Evolutionary conservation across 2,113 vertebrate species (phyloP), one percentile per base, ranked within the genome.

Genomic region (Oryzias woworae): DNA sequence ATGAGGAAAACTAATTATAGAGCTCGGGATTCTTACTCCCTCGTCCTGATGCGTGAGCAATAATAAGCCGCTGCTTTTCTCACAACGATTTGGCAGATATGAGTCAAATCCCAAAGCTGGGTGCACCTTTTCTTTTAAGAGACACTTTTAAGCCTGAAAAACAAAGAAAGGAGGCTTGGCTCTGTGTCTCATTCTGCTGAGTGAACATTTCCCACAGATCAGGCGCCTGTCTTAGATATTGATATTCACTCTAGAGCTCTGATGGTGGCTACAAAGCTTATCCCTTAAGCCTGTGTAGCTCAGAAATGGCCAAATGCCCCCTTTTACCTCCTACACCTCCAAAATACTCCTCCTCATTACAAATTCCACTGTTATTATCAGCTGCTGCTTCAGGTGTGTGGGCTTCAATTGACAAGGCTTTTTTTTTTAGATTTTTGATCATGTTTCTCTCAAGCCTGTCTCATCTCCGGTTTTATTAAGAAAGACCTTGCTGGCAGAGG

Each of bases 341-440:
- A 49, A 14, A 20, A 20, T 24, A 14, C 24, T 43, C 58, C 14
- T 7, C 41, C 46, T 79, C 72, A 80, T 85, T 80, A 67, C 16
- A n/a, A n/a, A 75, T 81, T 81, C 71, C 71, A 44, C 69, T 79
- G 75, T 66, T 73, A 83, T 87, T 82, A 84, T 72, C 65, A 60
- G 69, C 60, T 8, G 28, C 75, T 58, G 72, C 78, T 79, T 84
- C 82, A 88, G 85, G 83, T 85, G 86, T 84, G 78, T 79, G 86
- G 79, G 66, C 70, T 63, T 53, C 53, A 75, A 82, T 72, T 62
- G 62, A 83, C 20, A 1, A 46, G 71, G 69, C 41, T 80, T 71
- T 67, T 87, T 12, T 12, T 36, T 36, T 36, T 12, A 1, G 2
- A 36, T 36, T 79, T 78, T 48, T 84, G 73, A 83, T 77, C 71